A percentile compares a stretch with the other conserved stretches of the same genome.
phyloP scores from a whole-genome alignment of 2,888 invertebrate species.

The Drosophila mulleri region DNA sequence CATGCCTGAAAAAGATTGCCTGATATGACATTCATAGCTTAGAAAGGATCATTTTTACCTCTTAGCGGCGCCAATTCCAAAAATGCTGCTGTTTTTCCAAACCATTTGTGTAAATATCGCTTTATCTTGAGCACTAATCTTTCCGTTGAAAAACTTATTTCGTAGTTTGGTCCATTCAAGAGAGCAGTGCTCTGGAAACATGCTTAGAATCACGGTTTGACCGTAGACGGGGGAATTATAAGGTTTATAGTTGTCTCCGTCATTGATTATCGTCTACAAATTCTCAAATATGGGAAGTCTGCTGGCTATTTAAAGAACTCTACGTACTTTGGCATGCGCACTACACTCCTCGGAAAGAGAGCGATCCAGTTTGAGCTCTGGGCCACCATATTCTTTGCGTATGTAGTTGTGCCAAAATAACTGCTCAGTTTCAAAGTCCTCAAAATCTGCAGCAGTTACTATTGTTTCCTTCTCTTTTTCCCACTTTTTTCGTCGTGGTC shows the following conservation, averaged over 20 bases:
- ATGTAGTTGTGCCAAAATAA: not conserved
- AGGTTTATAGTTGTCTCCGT: no score
- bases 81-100: not conserved
- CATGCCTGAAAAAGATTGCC: not conserved
- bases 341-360: not conserved
- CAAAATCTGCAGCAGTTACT: not conserved
- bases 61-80: not conserved
- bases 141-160: accelerated
- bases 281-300: not conserved
- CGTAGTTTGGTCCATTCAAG: not conserved
- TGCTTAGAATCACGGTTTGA: no score
- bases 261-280: no score
- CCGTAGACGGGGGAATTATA: no score
- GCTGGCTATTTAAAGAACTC: not conserved
- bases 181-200: not conserved
- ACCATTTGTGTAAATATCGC: not conserved
- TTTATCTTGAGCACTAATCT: accelerated
- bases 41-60: not conserved
- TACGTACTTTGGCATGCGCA: not conserved
- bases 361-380: not conserved
- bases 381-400: not conserved
- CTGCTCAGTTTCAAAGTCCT: not conserved
- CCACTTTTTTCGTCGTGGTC: no score
- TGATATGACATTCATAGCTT: not conserved
- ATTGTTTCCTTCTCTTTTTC: no score